Evolutionary conservation across 2,113 vertebrate genomes (phyloP).

Genomic region (Triplophysa rosa): DNA sequence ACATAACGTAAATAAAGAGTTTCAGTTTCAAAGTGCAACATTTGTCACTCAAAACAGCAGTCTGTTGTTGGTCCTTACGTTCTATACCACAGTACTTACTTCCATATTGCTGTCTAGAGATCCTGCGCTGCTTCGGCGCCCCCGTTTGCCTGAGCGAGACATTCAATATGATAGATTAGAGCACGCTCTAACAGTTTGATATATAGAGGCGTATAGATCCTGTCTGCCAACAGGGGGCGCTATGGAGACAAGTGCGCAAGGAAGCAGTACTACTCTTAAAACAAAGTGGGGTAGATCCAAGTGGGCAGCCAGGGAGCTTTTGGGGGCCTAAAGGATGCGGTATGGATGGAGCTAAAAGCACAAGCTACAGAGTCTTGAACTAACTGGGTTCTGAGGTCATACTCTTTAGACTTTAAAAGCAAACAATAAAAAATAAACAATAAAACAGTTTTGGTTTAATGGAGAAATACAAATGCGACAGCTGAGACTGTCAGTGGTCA

Average conservation of each 20-base stretch:
- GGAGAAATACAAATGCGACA: conserved; percentile 25
- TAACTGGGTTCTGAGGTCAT: conserved; percentile 6
- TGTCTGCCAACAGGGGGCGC: conserved; percentile 60
- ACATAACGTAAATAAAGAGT: conserved; percentile 48
- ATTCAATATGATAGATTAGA: conserved; percentile 97
- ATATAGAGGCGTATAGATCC: conserved; percentile 60
- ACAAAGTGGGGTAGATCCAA: background rate
- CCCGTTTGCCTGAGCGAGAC: conserved; percentile 99
- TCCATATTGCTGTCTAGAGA: conserved; percentile 99
- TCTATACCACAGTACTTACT: conserved; percentile 85
- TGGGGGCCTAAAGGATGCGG: background rate
- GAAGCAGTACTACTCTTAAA: conserved; percentile 36
- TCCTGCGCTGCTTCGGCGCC: conserved; percentile 99
- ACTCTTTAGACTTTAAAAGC: background rate
- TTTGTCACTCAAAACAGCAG: conserved; percentile 79
- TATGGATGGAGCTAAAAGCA: conserved; percentile 1
- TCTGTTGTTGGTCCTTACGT: conserved; percentile 70
- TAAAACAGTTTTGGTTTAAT: background rate
- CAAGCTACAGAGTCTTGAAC: background rate
- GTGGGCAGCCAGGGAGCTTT: background rate
- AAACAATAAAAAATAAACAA: background rate
- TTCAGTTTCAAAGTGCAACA: conserved; percentile 70
- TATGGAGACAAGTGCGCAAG: conserved; percentile 54
- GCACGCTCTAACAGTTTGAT: conserved; percentile 63
- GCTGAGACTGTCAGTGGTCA: background rate